Percentiles rank a stretch among this genome's conserved stretches.
Conservation (phyloP, 1,140 invertebrate genomes). For the Ceratitis capitata region DNA sequence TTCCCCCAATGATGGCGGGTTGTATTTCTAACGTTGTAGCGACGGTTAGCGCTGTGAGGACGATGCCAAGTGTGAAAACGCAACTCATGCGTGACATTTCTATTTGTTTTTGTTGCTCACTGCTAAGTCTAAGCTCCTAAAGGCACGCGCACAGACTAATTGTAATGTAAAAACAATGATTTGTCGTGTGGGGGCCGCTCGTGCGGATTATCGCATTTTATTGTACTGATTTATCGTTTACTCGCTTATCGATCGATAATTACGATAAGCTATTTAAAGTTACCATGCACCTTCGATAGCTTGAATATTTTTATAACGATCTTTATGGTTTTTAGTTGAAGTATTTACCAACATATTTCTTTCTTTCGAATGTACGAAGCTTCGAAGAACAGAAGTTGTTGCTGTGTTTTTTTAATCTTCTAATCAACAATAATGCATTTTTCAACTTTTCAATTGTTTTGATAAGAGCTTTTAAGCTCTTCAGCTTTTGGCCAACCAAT, state of each 20-base stretch:
- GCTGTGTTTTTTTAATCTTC: no score
- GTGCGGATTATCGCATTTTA: not conserved
- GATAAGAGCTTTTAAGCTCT: no score
- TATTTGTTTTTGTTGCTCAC: no score
- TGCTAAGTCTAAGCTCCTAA: not conserved
- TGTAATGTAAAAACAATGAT: not conserved
- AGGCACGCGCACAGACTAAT: not conserved
- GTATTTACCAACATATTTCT: no score
- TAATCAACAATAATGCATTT: no score
- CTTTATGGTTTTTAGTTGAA: not conserved
- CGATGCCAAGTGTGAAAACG: not conserved
- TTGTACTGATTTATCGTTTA: not conserved
- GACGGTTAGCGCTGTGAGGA: not conserved
- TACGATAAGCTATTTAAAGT: not conserved
- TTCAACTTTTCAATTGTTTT: no score
- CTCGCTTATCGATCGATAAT: no score
- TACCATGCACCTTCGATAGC: not conserved
- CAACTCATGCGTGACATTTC: not conserved
- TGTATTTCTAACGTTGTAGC: not conserved
- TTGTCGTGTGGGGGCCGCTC: not conserved
- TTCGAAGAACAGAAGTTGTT: no score
- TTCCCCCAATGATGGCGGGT: slow-evolving; percentile 52
- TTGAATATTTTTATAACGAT: not conserved
- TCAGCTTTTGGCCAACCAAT: no score
- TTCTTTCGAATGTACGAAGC: no score